Evolutionary conservation across 2,113 vertebrate genomes (phyloP).

Genomic region (Rhipidura dahli): DNA sequence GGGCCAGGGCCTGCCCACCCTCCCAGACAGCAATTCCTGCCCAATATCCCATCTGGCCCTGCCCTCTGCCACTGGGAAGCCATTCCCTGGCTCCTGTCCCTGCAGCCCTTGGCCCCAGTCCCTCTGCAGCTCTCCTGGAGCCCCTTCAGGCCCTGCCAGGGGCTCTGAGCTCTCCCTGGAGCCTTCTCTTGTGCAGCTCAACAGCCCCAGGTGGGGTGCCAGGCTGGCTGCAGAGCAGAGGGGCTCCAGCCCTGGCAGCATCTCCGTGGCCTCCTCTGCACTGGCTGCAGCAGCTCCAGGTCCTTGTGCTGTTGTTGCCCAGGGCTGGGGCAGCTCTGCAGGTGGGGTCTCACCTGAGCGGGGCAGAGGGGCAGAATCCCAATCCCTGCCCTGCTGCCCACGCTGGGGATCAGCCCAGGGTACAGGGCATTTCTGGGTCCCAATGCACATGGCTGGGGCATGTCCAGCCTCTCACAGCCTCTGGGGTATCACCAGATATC

Average conservation of each 20-base stretch:
- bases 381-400: not conserved
- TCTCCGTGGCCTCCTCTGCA: not conserved
- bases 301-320: not conserved
- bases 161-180: not conserved
- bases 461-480: not conserved
- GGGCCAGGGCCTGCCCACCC: not conserved
- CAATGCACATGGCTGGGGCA: no score
- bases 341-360: not conserved
- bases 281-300: not conserved
- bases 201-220: not conserved
- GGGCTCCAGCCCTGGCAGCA: not conserved
- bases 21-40: not conserved
- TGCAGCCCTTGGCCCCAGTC: not conserved
- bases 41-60: not conserved
- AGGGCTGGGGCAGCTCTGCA: not conserved
- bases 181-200: not conserved
- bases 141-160: not conserved
- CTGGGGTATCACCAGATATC: not conserved
- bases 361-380: not conserved
- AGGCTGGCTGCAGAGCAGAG: not conserved
- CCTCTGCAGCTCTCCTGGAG: not conserved
- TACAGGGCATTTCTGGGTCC: rapidly evolving
- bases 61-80: not conserved
- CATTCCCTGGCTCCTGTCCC: not conserved
- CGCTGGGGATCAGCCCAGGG: not conserved